Evolutionary conservation across 2,888 invertebrate species (phyloP).

Genomic region (Lapara coniferarum): DNA sequence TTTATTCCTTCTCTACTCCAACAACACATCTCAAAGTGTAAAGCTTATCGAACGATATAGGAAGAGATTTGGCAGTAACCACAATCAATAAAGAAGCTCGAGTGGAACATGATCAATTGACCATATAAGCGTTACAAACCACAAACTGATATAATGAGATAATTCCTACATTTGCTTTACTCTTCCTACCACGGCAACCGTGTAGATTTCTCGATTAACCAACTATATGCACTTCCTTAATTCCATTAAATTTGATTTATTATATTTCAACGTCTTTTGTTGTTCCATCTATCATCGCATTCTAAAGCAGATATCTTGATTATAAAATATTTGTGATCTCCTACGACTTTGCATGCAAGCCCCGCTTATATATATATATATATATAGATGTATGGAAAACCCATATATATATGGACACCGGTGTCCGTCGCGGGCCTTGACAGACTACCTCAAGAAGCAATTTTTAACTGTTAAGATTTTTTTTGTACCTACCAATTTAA

Average conservation of each 20-base stretch:
- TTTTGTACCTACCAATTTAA: no score
- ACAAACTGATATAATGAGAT: constrained; percentile 31
- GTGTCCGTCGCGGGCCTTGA: no score
- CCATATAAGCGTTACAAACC: constrained; percentile 26
- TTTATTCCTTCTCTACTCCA: not conserved
- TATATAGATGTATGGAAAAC: no score
- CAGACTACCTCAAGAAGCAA: no score
- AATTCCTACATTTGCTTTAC: constrained; percentile 25
- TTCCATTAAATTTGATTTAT: constrained; percentile 18
- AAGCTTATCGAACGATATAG: constrained; percentile 27
- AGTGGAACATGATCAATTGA: constrained; percentile 25
- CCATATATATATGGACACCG: no score
- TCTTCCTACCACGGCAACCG: constrained; percentile 25
- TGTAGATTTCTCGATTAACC: constrained; percentile 1
- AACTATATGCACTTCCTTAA: constrained; percentile 5
- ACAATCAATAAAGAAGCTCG: constrained; percentile 33
- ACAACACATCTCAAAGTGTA: not conserved
- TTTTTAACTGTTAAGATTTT: no score
- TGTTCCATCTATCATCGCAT: not conserved
- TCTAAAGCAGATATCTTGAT: not conserved
- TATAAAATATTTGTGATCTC: not conserved
- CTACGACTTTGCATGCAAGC: no score
- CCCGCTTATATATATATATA: no score
- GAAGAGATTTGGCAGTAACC: constrained; percentile 37
- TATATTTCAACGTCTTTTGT: not conserved